Percentiles rank a stretch among this genome's conserved stretches.
phyloP scores from a whole-genome alignment of 1,140 invertebrate species.

The Drosophila littoralis region DNA sequence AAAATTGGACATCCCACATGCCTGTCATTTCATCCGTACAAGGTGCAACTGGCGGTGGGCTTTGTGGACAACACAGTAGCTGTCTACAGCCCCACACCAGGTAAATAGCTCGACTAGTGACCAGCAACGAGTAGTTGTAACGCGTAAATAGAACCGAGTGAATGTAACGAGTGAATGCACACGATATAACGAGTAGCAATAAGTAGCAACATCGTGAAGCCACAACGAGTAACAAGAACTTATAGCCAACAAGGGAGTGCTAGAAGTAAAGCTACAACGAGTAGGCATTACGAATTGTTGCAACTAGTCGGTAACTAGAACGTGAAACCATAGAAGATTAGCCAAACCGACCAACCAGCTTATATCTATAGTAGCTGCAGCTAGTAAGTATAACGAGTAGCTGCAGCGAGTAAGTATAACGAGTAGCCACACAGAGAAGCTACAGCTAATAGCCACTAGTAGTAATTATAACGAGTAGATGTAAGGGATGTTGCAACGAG shows the following conservation, averaged over 20 bases:
- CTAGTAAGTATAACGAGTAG: neutral
- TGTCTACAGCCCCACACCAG: constrained; percentile 86
- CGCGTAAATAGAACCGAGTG: neutral
- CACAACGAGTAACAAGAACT: neutral
- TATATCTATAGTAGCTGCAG: no score
- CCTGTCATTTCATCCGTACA: constrained; percentile 94
- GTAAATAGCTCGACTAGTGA: constrained; percentile 37
- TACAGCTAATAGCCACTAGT: no score
- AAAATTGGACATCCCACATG: constrained; percentile 93
- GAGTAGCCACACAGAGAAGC: no score
- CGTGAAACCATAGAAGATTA: no score
- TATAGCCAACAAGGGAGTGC: no score
- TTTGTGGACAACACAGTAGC: constrained; percentile 87
- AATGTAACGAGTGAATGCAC: neutral
- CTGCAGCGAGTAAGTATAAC: no score
- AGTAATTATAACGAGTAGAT: no score
- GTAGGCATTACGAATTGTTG: no score
- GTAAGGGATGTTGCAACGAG: no score
- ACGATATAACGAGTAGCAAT: neutral
- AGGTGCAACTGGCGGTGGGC: constrained; percentile 87
- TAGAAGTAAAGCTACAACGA: no score
- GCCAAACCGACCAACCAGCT: no score
- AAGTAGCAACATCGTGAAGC: neutral
- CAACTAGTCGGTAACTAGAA: no score
- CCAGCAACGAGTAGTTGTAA: neutral